These are phyloP conservation scores for Hydrocynus forskahlii DNA, from an alignment of 2,797 vertebrate species.

Conservation along the genomic window DNA sequence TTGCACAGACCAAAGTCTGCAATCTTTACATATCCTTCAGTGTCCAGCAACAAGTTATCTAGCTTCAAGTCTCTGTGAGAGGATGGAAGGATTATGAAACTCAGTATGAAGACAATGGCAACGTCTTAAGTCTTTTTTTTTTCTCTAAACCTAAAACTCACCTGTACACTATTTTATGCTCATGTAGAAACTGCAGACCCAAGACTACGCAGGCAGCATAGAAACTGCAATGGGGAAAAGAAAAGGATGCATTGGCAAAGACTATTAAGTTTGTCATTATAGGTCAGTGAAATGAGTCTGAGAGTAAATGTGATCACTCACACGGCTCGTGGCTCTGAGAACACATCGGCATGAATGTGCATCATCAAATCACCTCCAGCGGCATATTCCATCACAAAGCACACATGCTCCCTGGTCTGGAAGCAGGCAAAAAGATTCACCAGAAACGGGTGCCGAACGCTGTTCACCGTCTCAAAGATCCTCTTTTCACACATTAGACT, in stretches of 20 bases:
- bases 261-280: not conserved
- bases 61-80: constrained; percentile 87
- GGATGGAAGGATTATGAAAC: not conserved
- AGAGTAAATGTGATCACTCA: constrained; percentile 77
- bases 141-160: constrained; percentile 66
- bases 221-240: constrained; percentile 79
- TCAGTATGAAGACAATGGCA: not conserved
- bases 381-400: constrained; percentile 99
- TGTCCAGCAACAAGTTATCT: constrained; percentile 96
- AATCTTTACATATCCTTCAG: constrained; percentile 98
- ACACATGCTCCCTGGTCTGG: constrained; percentile 97
- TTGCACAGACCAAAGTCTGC: constrained; percentile 99
- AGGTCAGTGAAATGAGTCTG: not conserved
- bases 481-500: constrained; percentile 99
- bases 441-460: constrained; percentile 96
- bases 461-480: constrained; percentile 99
- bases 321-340: constrained; percentile 94
- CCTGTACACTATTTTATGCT: constrained; percentile 99
- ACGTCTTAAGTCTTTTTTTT: not conserved
- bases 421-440: constrained; percentile 99
- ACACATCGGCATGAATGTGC: constrained; percentile 98
- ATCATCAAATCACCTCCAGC: constrained; percentile 99
- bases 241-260: not conserved
- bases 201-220: constrained; percentile 97
- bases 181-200: constrained; percentile 96